phyloP scores from a whole-genome alignment of 2,113 vertebrate species.

The Neogobius melanostomus region DNA sequence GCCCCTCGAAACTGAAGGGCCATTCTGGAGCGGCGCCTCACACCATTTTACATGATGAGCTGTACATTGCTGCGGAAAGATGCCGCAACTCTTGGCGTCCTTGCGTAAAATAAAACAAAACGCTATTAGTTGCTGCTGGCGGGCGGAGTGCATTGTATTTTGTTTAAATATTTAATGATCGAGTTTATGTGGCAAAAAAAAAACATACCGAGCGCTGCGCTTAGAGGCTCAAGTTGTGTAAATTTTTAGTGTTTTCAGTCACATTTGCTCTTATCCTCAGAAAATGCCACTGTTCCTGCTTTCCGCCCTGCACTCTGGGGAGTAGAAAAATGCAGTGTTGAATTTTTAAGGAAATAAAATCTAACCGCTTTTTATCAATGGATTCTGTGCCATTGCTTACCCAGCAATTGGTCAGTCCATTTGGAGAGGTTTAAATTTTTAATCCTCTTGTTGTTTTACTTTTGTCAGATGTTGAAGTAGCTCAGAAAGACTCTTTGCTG shows the following conservation, averaged over 20 bases:
- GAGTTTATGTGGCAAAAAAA: slow-evolving; percentile 26
- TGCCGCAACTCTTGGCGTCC: slow-evolving; percentile 10
- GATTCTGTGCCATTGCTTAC: slow-evolving; percentile 42
- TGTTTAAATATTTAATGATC: slow-evolving; percentile 40
- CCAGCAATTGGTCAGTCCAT: slow-evolving; percentile 37
- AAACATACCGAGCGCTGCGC: slow-evolving; percentile 15
- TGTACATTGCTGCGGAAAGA: slow-evolving; percentile 20
- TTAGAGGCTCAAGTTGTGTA: slow-evolving; percentile 12
- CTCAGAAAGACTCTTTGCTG: not conserved
- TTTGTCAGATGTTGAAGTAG: slow-evolving; percentile 16
- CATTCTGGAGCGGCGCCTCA: slow-evolving; percentile 36
- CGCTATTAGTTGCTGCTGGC: slow-evolving; percentile 6
- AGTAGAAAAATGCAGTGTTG: slow-evolving; percentile 32
- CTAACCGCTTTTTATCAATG: slow-evolving; percentile 56
- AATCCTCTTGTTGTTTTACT: slow-evolving; percentile 27
- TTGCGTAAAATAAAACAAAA: slow-evolving; percentile 20
- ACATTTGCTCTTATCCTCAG: slow-evolving; percentile 20
- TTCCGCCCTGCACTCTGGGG: slow-evolving; percentile 35
- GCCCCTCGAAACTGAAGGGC: slow-evolving; percentile 24
- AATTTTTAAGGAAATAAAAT: slow-evolving; percentile 61
- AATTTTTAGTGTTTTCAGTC: slow-evolving; percentile 35
- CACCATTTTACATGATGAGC: slow-evolving; percentile 39
- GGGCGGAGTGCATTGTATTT: slow-evolving; percentile 19
- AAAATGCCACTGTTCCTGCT: slow-evolving; percentile 37
- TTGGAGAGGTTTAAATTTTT: slow-evolving; percentile 45